Base-by-base conservation (phyloP, 2,888 invertebrate species). In the Cerceris ruficornis region DNA sequence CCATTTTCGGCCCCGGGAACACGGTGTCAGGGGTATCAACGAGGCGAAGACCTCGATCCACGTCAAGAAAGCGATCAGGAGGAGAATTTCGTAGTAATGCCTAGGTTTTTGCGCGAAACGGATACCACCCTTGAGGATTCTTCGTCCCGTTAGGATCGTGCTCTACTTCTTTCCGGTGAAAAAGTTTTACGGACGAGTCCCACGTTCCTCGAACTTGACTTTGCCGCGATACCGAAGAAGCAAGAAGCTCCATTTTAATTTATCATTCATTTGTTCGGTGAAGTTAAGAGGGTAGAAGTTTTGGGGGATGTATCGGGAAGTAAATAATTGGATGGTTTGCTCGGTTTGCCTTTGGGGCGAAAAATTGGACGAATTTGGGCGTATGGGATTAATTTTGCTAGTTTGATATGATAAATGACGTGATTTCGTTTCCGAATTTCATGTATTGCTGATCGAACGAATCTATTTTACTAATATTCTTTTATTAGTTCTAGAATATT, bases 71-170 rank as follows among this genome's bases (percentile, higher is more conserved):
- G 15, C 43, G 69, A 71, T 69, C 52, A 43, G 1, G 55, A 17
- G 49, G 6, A 28, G 9, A 65, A 65, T 62, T 64, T 64, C 41
- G n/a, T 58, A 6, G 50, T 70, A 70, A 70, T 55, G 14, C 61
- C 62, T 28, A 13, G 55, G 57, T 77, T 72, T 69, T 72, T 72
- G 62, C 65, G 43, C 17, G 54, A 54, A 50, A 69, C 61, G 50
- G 55, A 69, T 62, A 43, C 58, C 28, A 46, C 64, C 70, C 62
- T 28, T 8, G 69, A 55, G 69, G 55, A 61, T 62, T 62, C 62
- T 41, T 28, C 28, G n/a, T 41, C 57, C 64, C 49, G 28, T 41
- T 9, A 15, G 70, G 57, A 61, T 14, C n/a, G 41, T n/a, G 28
- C 42, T 57, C 13, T 50, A 42, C 54, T 41, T 41, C 42, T 39